Base-by-base conservation (phyloP, 2,113 vertebrate species). In the Alosa alosa region DNA sequence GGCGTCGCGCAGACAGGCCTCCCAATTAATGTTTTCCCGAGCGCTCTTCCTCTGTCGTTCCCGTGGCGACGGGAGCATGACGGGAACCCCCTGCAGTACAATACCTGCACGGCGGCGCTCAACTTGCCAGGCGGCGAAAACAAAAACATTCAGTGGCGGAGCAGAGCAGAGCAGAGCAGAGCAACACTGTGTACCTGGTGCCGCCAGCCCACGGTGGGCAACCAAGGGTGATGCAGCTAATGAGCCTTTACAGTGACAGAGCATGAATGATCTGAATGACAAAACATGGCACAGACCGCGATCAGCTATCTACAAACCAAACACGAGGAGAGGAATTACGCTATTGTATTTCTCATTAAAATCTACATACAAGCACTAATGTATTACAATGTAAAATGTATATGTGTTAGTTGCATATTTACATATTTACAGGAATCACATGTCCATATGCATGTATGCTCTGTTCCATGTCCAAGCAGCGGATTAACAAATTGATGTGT, bases 11-110 rank as follows among this genome's bases (percentile, higher is more conserved):
- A 89, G 90, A 89, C 90, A 90, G 88, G 72, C 82, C 83, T 89
- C 89, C 88, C 90, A 92, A 91, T 92, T 92, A 92, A 87, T 88
- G 90, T 81, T 50, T 88, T 87, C 86, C 85, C 85, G 84, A 88
- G 78, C 20, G 20, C 9, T 86, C 88, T 87, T 90, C 84, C 89
- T 84, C 87, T 89, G 88, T 83, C 87, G 84, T 86, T 88, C 84
- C 87, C 82, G 55, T 47, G 64, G 84, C 86, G 49, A 75, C 83
- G 84, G 87, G 88, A 86, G 84, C 81, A 88, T 86, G 85, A 89
- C 57, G 84, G 86, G 85, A 84, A 82, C 75, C 41, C 41, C 82
- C 22, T 68, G 85, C 50, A 45, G 78, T 87, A 85, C 86, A 87
- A 87, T 85, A 86, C 88, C 87, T 86, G 86, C 39, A 22, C 17